Evolutionary conservation across 2,888 invertebrate genomes (phyloP), one percentile per base, ranked within the genome.

Genomic region (Dendrolimus houi): DNA sequence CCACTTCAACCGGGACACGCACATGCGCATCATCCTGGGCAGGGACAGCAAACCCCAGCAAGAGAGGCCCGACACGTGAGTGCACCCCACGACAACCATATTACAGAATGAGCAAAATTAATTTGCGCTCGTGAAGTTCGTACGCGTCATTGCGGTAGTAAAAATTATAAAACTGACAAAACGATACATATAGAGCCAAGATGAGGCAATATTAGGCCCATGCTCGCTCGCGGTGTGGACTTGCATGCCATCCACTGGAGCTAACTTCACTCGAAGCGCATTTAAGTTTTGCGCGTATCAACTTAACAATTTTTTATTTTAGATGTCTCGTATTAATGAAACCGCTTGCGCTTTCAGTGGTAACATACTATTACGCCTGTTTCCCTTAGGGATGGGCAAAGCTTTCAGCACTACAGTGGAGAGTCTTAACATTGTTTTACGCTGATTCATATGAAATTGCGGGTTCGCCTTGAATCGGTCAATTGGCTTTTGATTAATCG

Each of bases 1-100:
- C 52, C 96, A 96, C 77, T 96, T 96, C 87, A 95, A 95, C 57
- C 91, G 97, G n/a, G 97, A 97, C 77, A 96, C 97, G 0, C 97
- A 97, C 73, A 97, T 97, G 97, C 92, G 96, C 63, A 97, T 97
- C 65, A 97, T 97, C 68, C 84, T 97, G 63, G 96, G 96, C 0
- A 92, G 93, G 47, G 87, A 88, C 55, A 77, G 68, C 67, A 85
- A 85, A 40, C 81, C 75, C 8, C 66, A 69, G 0, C 71, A 74
- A 9, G 87, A 87, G 0, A 60, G 77, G 13, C 68, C 60, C 1
- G 88, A 89, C 9, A 83, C 85, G 88, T 87, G 42, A 67, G 70
- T 63, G 56, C n/a, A 42, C 56, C 52, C 14, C 41, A 41, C 40
- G 6, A 14, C 52, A 55, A 55, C 52, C 55, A 40, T 41, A 52